Base-by-base conservation (phyloP, 2,113 vertebrate species). In the Vombatus ursinus region DNA sequence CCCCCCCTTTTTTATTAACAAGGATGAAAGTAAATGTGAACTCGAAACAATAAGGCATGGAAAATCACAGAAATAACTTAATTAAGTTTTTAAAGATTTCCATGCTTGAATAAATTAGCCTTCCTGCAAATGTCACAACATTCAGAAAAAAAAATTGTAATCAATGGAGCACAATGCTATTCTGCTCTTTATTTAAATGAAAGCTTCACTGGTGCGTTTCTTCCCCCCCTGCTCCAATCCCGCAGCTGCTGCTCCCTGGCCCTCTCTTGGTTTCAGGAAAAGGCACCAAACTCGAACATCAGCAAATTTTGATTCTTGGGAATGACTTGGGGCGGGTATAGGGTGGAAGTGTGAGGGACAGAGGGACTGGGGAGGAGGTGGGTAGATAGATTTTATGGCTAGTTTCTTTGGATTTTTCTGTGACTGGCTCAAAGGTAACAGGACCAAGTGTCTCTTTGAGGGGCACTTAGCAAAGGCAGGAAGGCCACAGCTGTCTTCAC, bases 71-170 rank as follows among this genome's bases (percentile, higher is more conserved):
- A 99, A 99, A 99, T 99, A 98, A 98, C 98, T 99, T 99, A 98
- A 99, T 99, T 99, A 99, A 99, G 98, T 99, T 99, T 99, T 99
- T 99, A 99, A 99, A 99, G 98, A 99, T 99, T 99, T 99, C 98
- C 98, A 99, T 98, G 98, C 99, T 98, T 98, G 98, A 99, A 98
- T 98, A 99, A 99, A 99, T 99, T 99, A 98, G 98, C 98, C 97
- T 98, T 98, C 98, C 98, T 98, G 98, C 98, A 99, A 99, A 99
- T 99, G 99, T 99, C 99, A 99, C 98, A 99, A 99, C 98, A 98
- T 98, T 97, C 98, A 98, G 97, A 96, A 97, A 98, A 97, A 98
- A 98, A 98, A 98, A 97, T 52, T 97, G 98, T 98, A 98, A 99
- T 98, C 99, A 99, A 98, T 98, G 98, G 97, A 98, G 98, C 98